Evolutionary conservation across 2,888 invertebrate genomes (phyloP).

Genomic region (Drosophila pseudotakahashii): DNA sequence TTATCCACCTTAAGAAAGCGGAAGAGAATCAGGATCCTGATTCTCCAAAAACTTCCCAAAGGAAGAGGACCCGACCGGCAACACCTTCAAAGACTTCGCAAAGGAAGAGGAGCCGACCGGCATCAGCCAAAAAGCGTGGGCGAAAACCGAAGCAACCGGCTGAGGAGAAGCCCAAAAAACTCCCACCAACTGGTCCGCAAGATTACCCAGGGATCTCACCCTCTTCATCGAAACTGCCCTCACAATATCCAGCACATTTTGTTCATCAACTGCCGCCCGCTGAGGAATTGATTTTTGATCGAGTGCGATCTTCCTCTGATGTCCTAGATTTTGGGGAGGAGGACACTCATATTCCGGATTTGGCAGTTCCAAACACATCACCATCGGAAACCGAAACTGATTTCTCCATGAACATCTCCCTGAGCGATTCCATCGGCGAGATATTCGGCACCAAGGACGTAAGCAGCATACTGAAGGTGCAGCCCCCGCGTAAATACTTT

Average conservation of each 20-base stretch:
- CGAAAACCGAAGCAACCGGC: constrained; percentile 1
- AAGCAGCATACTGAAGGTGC: constrained; percentile 61
- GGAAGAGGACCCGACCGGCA: not conserved
- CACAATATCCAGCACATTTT: constrained; percentile 74
- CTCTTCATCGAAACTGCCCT: constrained; percentile 54
- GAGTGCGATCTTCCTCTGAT: not conserved
- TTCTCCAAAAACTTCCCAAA: not conserved
- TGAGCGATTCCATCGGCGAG: constrained; percentile 74
- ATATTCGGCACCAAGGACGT: constrained; percentile 72
- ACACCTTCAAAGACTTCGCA: not conserved
- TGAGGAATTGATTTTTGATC: not conserved
- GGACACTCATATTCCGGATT: not conserved
- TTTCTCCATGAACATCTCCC: constrained; percentile 46
- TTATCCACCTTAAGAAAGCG: not conserved
- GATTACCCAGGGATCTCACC: not conserved
- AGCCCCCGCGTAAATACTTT: constrained; percentile 57
- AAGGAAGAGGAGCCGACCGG: not conserved
- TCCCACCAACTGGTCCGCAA: not conserved
- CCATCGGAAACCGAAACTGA: constrained; percentile 9
- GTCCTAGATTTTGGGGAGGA: constrained; percentile 26
- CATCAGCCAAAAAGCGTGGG: not conserved
- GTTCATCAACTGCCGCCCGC: constrained; percentile 66
- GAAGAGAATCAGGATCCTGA: not conserved
- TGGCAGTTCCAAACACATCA: no score
- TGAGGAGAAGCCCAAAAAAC: not conserved